Conservation (phyloP, 2,888 invertebrate species). For the Carabus problematicus region DNA sequence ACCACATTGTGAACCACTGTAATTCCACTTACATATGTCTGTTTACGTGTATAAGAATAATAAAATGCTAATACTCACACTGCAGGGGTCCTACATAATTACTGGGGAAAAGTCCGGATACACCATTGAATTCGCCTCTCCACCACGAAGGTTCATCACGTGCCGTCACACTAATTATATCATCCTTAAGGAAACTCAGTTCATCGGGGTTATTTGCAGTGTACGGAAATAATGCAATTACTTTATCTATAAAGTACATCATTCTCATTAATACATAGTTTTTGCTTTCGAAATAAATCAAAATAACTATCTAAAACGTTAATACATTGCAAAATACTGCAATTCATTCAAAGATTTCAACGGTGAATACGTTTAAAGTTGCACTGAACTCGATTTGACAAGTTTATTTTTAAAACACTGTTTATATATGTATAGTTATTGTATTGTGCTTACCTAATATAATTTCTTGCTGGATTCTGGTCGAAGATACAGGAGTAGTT, state of each 20-base stretch:
- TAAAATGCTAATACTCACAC: constrained; percentile 63
- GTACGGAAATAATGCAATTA: constrained; percentile 92
- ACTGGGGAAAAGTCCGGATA: constrained; percentile 92
- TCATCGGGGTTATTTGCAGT: constrained; percentile 95
- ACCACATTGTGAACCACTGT: constrained; percentile 1
- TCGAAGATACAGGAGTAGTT: constrained; percentile 75
- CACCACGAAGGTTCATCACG: constrained; percentile 98
- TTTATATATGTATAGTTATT: not conserved
- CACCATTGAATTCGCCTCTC: constrained; percentile 91
- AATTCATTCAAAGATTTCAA: too few species aligned
- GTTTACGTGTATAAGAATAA: not conserved
- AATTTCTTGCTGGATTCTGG: constrained; percentile 68
- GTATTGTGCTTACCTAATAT: constrained; percentile 53
- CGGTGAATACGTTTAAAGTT: too few species aligned
- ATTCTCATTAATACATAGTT: not conserved
- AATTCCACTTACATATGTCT: not conserved
- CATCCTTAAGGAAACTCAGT: constrained; percentile 89
- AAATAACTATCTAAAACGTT: too few species aligned
- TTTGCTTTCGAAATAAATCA: too few species aligned
- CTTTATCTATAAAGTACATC: constrained; percentile 72
- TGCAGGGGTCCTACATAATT: constrained; percentile 86
- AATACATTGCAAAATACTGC: too few species aligned
- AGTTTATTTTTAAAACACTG: too few species aligned
- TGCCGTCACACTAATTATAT: constrained; percentile 86
- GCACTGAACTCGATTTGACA: too few species aligned